Base-by-base conservation (phyloP, 2,888 invertebrate species). In the Phlogophora meticulosa region DNA sequence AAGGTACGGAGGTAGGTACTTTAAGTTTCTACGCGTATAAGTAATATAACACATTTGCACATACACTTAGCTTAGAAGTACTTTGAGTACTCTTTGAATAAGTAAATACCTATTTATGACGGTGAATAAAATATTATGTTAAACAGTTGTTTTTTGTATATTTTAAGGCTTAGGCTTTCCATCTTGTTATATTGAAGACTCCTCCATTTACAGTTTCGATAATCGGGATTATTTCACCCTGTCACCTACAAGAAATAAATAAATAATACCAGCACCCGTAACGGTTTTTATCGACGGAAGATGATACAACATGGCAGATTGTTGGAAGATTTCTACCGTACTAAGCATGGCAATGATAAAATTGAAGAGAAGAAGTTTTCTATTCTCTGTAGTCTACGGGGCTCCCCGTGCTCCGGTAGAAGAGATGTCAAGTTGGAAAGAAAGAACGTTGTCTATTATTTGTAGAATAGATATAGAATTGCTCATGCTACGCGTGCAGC, bases 51-150 rank as follows among this genome's bases (percentile, higher is more conserved):
- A 57, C 46, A 64, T 74, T 59, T 40, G 22, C 46, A 43, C 60
- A 68, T 48, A 62, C 61, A 76, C 62, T 70, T 63, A 17, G 59
- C 59, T 74, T 73, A 73, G 17, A 53, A 13, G 46, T 58, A 59
- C 60, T 72, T 69, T 34, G 11, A 53, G 42, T 43, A 48, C 34
- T 74, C 40, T 34, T 60, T 43, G 61, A 68, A 74, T 58, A 53
- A n/a, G n/a, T 58, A 24, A 70, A 24, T 48, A 53, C 20, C 15
- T 55, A 40, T 34, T 66, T 52, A 17, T 28, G 17, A 13, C 36
- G 20, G 52, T 71, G 71, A 71, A 60, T 70, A 22, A 60, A 49
- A 43, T 71, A 38, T 71, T 59, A 7, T 42, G 20, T 22, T 48
- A 22, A 42, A 36, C 15, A 28, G 28, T 36, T 42, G 36, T 28